Base-by-base conservation (phyloP, 2,113 vertebrate species). In the Cephalopholis sonnerati region DNA sequence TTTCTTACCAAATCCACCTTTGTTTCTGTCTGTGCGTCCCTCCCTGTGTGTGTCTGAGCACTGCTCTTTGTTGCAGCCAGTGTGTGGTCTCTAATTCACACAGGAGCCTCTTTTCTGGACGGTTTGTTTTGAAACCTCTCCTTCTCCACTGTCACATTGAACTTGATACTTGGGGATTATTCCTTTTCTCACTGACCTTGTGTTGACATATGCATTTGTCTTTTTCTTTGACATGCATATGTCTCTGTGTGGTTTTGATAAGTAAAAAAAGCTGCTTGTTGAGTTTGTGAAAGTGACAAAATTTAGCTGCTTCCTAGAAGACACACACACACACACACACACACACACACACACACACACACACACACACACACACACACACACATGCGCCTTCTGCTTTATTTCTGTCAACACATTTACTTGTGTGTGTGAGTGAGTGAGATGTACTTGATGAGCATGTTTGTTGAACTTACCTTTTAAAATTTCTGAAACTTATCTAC, bases 51-150 rank as follows among this genome's bases (percentile, higher is more conserved):
- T 77, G 84, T 88, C 77, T 82, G 84, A 84, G 78, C 71, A 5
- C 54, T 71, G 79, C 92, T 93, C 96, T 98, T 97, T 97, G 96
- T 97, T 96, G 96, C 94, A 94, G 95, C 94, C 96, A 94, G 95
- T 96, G 96, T 96, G 96, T 69, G 85, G 92, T 91, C 88, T 92
- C 92, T 94, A 93, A 92, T 92, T 89, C 92, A 88, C 91, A 89
- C 91, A 90, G 93, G 85, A 91, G 87, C 71, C 79, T 89, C 83
- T 88, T 91, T 87, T 89, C 87, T 84, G 85, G 86, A 65, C 53
- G 48, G 78, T 89, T 85, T 86, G 82, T 77, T 88, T 71, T 84
- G 79, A 76, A 83, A 77, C 80, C 71, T 77, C 55, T 70, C 27
- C 63, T 72, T 80, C 71, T 74, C 63, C 68, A 16, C 53, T 41